phyloP scores from a whole-genome alignment of 2,888 invertebrate species.

The Celastrina argiolus region DNA sequence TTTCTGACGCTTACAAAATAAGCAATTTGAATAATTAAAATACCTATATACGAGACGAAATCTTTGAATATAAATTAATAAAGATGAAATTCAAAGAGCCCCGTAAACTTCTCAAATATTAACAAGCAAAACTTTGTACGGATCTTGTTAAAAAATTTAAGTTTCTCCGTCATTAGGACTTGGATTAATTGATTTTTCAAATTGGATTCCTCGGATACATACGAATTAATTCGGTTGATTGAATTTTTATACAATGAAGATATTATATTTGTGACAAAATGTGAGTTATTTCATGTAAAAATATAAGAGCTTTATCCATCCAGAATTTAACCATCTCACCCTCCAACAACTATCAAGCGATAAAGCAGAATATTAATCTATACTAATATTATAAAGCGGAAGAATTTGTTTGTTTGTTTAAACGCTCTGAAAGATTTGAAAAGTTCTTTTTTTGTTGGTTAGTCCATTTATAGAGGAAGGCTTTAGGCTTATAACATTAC shows the following conservation, averaged over 20 bases:
- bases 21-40: background rate
- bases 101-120: conserved; percentile 18
- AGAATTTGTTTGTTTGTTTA: too few relatives aligned
- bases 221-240: background rate
- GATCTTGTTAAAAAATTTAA: conserved; percentile 24
- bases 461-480: too few relatives aligned
- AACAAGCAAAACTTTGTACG: conserved; percentile 19
- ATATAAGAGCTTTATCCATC: too few relatives aligned
- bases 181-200: background rate
- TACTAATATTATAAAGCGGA: too few relatives aligned
- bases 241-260: background rate
- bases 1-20: background rate
- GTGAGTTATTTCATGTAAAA: background rate
- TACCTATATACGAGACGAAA: background rate
- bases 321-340: too few relatives aligned
- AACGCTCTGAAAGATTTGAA: too few relatives aligned
- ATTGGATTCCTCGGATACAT: background rate
- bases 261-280: background rate
- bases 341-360: too few relatives aligned
- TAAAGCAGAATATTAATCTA: too few relatives aligned
- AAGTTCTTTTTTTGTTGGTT: too few relatives aligned
- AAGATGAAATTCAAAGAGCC: background rate
- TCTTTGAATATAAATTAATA: conserved; percentile 14
- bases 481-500: too few relatives aligned
- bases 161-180: background rate